Conservation (phyloP, 1,140 invertebrate genomes). For the Bombyx mori region ASM3026992v2 NC_085108.1:736001-736500, state of each 20-base stretch:
- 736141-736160: conserved; percentile 26
- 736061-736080: conserved; percentile 7
- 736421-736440: conserved; percentile 27
- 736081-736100: conserved; percentile 18
- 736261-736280: conserved; percentile 27
- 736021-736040: conserved; percentile 22
- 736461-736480: conserved; percentile 31
- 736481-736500: conserved; percentile 35
- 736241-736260: conserved; percentile 29
- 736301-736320: conserved; percentile 26
- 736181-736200: conserved; percentile 30
- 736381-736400: conserved; percentile 29
- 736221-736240: conserved; percentile 30
- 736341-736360: conserved; percentile 22
- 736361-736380: conserved; percentile 35
- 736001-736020: conserved; percentile 28
- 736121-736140: conserved; percentile 28
- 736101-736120: conserved; percentile 27
- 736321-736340: conserved; percentile 28
- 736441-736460: conserved; percentile 16
- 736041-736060: conserved; percentile 24
- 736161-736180: conserved; percentile 34
- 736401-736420: conserved; percentile 24
- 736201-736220: conserved; percentile 24
- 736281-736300: conserved; percentile 25